Conservation (phyloP, 2,113 vertebrate genomes). For the Ochotona princeps region DNA sequence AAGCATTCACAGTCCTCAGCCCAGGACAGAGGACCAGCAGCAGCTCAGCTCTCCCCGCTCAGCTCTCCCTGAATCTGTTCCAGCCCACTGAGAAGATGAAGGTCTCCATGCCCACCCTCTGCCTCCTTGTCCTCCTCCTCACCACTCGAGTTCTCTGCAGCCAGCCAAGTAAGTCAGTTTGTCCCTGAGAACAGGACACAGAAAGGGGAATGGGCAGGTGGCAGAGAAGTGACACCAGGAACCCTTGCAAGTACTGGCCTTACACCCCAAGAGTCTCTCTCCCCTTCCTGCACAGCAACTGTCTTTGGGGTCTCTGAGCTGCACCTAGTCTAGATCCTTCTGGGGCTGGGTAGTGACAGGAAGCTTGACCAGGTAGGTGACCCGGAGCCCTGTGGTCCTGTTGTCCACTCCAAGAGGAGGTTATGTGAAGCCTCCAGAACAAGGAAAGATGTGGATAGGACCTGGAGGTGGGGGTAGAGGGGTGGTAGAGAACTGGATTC, state of each 20-base stretch:
- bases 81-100: background rate
- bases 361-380: background rate
- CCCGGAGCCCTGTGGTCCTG: background rate
- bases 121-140: slow-evolving; percentile 17
- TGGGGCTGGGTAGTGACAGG: background rate
- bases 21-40: background rate
- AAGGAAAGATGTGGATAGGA: background rate
- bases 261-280: background rate
- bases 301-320: background rate
- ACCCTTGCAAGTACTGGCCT: background rate
- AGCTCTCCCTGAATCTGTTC: background rate
- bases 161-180: slow-evolving; percentile 35
- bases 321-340: background rate
- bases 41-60: background rate
- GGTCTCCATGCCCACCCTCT: background rate
- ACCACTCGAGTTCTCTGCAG: background rate
- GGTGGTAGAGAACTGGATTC: background rate
- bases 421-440: background rate
- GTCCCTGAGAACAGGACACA: background rate
- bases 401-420: background rate
- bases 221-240: background rate
- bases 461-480: background rate
- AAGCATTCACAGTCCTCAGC: slow-evolving; percentile 62
- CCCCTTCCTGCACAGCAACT: background rate
- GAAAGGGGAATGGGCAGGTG: background rate